A percentile compares a stretch with the other conserved stretches of the same genome.
Evolutionary conservation across 2,113 vertebrate species (phyloP).

Genomic region (Donacobius atricapilla): DNA sequence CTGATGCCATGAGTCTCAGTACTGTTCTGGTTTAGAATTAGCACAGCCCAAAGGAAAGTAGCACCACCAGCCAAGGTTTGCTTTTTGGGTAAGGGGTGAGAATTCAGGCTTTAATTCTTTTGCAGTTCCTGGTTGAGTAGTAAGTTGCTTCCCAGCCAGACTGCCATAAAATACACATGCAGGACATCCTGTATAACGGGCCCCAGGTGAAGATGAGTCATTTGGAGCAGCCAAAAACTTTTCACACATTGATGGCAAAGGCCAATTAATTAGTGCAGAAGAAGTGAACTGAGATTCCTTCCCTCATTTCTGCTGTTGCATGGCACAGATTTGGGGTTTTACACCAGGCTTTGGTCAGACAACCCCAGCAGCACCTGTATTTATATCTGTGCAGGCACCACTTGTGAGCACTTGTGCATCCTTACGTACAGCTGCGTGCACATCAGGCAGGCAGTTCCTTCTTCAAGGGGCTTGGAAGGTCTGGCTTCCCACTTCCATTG

Average conservation of each 20-base stretch:
- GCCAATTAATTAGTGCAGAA: neutral
- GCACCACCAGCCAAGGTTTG: neutral
- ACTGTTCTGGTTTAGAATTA: neutral
- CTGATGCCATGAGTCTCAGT: too few relatives aligned
- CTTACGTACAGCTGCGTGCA: accelerated
- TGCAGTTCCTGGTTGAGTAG: neutral
- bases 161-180: neutral
- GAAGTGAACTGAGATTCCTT: neutral
- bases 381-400: accelerated
- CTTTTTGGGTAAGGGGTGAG: neutral
- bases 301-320: neutral
- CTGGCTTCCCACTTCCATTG: neutral
- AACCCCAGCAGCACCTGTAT: accelerated
- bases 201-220: neutral
- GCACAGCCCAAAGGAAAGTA: neutral
- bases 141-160: neutral
- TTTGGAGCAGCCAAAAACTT: neutral
- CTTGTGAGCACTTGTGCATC: neutral
- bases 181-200: neutral
- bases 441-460: neutral
- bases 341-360: neutral
- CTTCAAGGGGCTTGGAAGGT: neutral
- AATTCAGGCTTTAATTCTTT: neutral
- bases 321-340: neutral
- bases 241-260: neutral